Percentiles rank a stretch among this genome's conserved stretches.
phyloP scores from a whole-genome alignment of 2,797 vertebrate genomes.

The Tokudaia tokunoshimensis region DNA sequence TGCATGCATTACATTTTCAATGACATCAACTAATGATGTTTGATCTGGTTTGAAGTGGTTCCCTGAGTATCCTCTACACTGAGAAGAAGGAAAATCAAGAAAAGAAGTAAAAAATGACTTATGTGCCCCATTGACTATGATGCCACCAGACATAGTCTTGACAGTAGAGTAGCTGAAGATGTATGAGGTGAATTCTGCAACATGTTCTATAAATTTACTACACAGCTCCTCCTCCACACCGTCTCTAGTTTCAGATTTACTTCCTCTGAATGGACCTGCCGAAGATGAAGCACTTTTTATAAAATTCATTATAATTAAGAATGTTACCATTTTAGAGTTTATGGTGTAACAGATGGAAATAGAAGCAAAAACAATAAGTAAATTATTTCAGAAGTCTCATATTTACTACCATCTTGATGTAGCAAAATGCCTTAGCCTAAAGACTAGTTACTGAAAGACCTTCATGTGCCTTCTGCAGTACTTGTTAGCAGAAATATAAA shows the following conservation, averaged over 20 bases:
- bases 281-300: slow-evolving; percentile 88
- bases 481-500: background rate
- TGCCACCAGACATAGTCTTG: slow-evolving; percentile 83
- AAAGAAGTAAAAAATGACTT: slow-evolving; percentile 63
- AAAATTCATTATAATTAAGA: background rate
- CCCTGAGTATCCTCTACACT: background rate
- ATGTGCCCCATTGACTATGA: slow-evolving; percentile 83
- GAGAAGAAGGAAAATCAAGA: background rate
- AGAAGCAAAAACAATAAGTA: background rate
- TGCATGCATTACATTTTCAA: background rate
- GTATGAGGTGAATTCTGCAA: slow-evolving; percentile 80
- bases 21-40: background rate
- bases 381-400: background rate
- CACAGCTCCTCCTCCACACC: slow-evolving; percentile 79
- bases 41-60: background rate
- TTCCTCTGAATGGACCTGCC: slow-evolving; percentile 68
- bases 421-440: background rate
- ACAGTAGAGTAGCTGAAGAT: slow-evolving; percentile 68
- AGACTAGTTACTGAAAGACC: background rate
- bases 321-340: background rate
- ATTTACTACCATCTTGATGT: background rate
- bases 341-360: background rate
- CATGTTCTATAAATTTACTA: slow-evolving; percentile 78
- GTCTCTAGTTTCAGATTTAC: slow-evolving; percentile 82
- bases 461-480: background rate